A percentile compares a stretch with the other conserved stretches of the same genome.
Conservation (phyloP, 2,888 invertebrate species). For the Catocala fraxini region DNA sequence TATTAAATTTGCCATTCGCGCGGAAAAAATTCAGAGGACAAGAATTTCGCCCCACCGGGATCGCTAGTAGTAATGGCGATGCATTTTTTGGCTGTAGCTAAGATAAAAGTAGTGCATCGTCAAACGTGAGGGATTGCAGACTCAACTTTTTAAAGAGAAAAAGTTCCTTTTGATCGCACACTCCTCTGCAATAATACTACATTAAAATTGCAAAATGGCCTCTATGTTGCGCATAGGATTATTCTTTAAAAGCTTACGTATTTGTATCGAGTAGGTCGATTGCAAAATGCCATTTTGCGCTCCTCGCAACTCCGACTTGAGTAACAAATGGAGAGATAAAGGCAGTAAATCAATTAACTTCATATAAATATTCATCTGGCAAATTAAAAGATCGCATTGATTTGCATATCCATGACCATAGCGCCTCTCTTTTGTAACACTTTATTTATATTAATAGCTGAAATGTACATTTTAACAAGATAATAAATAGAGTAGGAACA, state of each 20-base stretch:
- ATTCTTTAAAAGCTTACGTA: slow-evolving; percentile 17
- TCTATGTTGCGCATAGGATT: slow-evolving; percentile 25
- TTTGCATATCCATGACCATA: slow-evolving; percentile 25
- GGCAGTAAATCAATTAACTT: slow-evolving; percentile 28
- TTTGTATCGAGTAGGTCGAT: slow-evolving; percentile 22
- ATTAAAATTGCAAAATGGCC: slow-evolving; percentile 45
- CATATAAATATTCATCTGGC: slow-evolving; percentile 23
- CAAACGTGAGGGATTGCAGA: slow-evolving; percentile 56
- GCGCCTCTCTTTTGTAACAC: not conserved
- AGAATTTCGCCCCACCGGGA: slow-evolving; percentile 49
- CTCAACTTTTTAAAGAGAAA: slow-evolving; percentile 58
- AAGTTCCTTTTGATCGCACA: slow-evolving; percentile 47
- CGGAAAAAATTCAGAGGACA: slow-evolving; percentile 50
- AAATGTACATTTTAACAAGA: not conserved
- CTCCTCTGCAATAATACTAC: slow-evolving; percentile 32
- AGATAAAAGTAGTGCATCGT: slow-evolving; percentile 62
- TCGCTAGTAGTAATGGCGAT: slow-evolving; percentile 54
- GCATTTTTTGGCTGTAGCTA: slow-evolving; percentile 61
- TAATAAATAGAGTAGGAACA: no score
- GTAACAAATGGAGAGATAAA: slow-evolving; percentile 16
- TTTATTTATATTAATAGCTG: slow-evolving; percentile 20
- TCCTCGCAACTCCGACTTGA: slow-evolving; percentile 11
- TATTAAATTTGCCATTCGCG: slow-evolving; percentile 55
- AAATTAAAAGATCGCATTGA: slow-evolving; percentile 28
- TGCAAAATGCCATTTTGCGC: slow-evolving; percentile 18